Evolutionary conservation across 2,888 invertebrate genomes (phyloP), one percentile per base, ranked within the genome.

Genomic region (Mythimna pallens): DNA sequence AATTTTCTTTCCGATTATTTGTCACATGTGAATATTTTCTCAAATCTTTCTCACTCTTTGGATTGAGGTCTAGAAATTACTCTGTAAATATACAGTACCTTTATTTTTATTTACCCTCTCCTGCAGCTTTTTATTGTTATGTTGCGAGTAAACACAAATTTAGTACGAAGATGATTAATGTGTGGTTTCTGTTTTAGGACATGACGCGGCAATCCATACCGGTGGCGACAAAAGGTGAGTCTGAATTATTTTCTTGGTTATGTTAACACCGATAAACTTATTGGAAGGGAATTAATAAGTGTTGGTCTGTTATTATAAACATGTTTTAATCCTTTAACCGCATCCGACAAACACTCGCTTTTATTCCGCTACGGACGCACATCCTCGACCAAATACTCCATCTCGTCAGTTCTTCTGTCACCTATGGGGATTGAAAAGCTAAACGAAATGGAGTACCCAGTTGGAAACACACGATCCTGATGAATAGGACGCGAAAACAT

Each of bases 201-300:
- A 96, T 96, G 96, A 96, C 96, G 91, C 94, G 96, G 87, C 96
- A 96, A 90, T 96, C 96, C 70, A 96, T 96, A 82, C 96, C 96
- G 68, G 96, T 96, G 89, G 96, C 96, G 81, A 95, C 95, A 61
- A 96, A 96, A 94, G 95, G 96, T 96, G 86, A 94, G 95, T 91
- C 82, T 65, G 65, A 71, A 61, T 76, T 76, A 73, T 78, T 72
- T 68, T 62, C 34, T 61, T 68, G n/a, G 58, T 36, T 52, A 70
- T 30, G 2, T 5, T 10, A 55, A 50, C 14, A 14, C 14, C 17
- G 47, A 47, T 47, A 47, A 47, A 47, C 17, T 47, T 47, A 17
- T 47, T 10, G 10, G 17, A 61, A 17, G 47, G 7, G 43, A 64
- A 67, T 78, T 61, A 52, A 2, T 54, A 0, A 25, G n/a, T 22